Evolutionary conservation across 2,113 vertebrate genomes (phyloP), one percentile per base, ranked within the genome.

Genomic region (Engystomops pustulosus): DNA sequence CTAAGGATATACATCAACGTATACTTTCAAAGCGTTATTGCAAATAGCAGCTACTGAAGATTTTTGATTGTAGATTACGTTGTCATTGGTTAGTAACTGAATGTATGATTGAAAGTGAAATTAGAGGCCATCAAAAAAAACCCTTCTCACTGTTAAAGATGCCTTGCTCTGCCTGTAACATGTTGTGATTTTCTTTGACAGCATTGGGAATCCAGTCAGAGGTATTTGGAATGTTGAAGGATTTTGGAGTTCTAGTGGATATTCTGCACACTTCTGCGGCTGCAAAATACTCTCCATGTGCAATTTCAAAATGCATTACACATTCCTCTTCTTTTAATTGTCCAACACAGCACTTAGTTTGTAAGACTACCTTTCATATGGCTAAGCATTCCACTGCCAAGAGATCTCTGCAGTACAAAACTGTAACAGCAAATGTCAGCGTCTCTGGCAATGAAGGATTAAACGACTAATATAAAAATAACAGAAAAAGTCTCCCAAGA

Each of bases 171-270:
- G n/a, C 23, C 70, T 18, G 4, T 72, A 47, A 17, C 38, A 58
- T 18, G 17, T 79, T 65, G 1, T n/a, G 32, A 10, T 68, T 38
- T 69, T 3, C 15, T 44, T 80, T 65, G 17, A 47, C 58, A 34
- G 27, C 30, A 38, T 32, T 25, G 36, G 25, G 38, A 74, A 74
- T 75, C 15, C 23, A 49, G 2, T 74, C 25, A n/a, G 34, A 32
- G 25, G 55, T 44, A 27, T 34, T 76, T 65, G 81, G 81, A 83
- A 83, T 83, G 81, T 62, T 67, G 18, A 74, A 76, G n/a, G n/a
- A 47, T 7, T 11, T 2, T 47, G 68, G 27, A 17, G 20, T 30
- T 20, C 15, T 30, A 71, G 34, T 76, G 51, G 51, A 41, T 60
- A 34, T 32, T 72, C 38, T 74, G 58, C 23, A 51, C 4, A 30